phyloP scores from a whole-genome alignment of 2,888 invertebrate genomes.

The Ceriagrion tenellum region DNA sequence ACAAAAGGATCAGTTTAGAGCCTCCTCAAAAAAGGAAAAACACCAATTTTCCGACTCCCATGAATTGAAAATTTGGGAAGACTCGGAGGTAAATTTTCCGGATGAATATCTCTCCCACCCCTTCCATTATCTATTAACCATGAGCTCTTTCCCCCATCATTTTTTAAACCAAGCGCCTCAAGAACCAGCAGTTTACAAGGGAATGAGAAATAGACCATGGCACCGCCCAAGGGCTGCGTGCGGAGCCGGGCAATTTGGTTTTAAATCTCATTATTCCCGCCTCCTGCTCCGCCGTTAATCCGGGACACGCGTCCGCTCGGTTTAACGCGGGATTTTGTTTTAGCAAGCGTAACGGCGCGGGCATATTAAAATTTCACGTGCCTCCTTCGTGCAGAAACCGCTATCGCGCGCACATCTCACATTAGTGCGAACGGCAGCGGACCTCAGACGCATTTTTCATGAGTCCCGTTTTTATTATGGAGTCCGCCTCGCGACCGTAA shows the following conservation, averaged over 20 bases:
- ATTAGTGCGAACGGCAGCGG: slow-evolving; percentile 10
- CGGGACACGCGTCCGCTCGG: not conserved
- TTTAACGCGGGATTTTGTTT: not conserved
- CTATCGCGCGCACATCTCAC: not conserved
- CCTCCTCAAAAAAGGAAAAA: no score
- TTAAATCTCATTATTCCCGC: not conserved
- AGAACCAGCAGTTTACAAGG: not conserved
- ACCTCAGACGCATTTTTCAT: not conserved
- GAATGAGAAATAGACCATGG: not conserved
- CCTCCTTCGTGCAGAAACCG: not conserved
- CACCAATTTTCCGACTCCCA: no score
- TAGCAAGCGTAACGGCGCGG: not conserved
- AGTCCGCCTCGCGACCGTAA: not conserved
- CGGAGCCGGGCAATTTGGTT: not conserved
- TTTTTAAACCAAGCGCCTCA: not conserved
- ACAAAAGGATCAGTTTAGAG: no score
- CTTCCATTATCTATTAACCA: no score
- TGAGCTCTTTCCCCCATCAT: not conserved
- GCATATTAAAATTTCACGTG: slow-evolving; percentile 27
- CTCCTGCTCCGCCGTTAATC: not conserved
- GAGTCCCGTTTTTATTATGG: slow-evolving; percentile 13
- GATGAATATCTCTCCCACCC: no score
- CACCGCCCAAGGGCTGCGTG: not conserved
- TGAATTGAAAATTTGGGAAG: no score
- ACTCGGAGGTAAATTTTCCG: no score